These are phyloP conservation scores for Philopedon plagiatum DNA, from an alignment of 2,888 invertebrate species.

Conservation along the genomic window DNA sequence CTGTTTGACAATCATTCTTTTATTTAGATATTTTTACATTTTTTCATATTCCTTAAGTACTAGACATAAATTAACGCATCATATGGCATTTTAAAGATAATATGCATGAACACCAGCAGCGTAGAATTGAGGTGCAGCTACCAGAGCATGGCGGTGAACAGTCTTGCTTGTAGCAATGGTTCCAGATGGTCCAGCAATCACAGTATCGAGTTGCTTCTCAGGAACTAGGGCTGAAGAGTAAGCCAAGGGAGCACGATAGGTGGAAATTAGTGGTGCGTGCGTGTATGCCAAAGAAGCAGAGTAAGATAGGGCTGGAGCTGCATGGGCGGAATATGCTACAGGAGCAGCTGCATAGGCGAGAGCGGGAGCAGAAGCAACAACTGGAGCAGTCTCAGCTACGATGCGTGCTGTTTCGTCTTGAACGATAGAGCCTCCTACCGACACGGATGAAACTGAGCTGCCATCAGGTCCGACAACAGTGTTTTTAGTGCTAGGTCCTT, in stretches of 20 bases:
- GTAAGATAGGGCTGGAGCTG: not conserved
- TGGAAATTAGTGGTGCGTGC: constrained; percentile 29
- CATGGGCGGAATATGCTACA: constrained; percentile 10
- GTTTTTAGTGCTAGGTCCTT: constrained; percentile 61
- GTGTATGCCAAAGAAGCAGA: constrained; percentile 13
- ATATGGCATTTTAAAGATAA: constrained; percentile 31
- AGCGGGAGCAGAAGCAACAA: constrained; percentile 32
- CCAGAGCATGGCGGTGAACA: constrained; percentile 41
- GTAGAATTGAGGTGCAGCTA: constrained; percentile 33
- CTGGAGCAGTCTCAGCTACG: constrained; percentile 31
- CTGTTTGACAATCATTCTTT: too few relatives aligned
- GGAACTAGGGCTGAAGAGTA: constrained; percentile 51
- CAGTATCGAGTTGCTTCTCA: constrained; percentile 43
- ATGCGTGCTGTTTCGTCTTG: constrained; percentile 47
- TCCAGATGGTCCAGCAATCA: constrained; percentile 57
- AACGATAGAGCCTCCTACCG: constrained; percentile 35
- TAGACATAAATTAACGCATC: constrained; percentile 36
- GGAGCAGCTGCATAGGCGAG: constrained; percentile 38
- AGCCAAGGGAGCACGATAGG: constrained; percentile 47
- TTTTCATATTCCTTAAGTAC: constrained; percentile 14
- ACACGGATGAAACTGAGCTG: constrained; percentile 57
- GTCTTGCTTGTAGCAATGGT: constrained; percentile 56
- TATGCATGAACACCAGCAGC: constrained; percentile 29
- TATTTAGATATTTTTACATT: constrained; percentile 26
- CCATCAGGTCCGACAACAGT: constrained; percentile 61